Conservation (phyloP, 2,113 vertebrate species). For the Mellivora capensis region DNA sequence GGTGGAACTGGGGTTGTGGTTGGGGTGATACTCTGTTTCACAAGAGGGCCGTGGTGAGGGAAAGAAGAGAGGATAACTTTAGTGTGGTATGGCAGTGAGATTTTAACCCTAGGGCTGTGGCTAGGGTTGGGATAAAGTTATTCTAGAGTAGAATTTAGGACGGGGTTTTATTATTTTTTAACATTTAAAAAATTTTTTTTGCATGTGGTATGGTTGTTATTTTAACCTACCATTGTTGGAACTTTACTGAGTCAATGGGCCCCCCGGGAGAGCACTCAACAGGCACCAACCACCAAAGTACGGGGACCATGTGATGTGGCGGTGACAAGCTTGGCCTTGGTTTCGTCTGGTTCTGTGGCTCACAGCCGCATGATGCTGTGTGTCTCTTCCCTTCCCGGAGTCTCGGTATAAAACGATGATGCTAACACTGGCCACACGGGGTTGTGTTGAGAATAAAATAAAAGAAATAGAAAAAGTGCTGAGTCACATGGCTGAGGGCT, state of each 20-base stretch:
- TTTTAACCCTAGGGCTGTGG: constrained; percentile 16
- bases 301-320: accelerated
- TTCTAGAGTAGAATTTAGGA: background rate
- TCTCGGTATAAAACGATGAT: background rate
- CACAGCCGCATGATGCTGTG: background rate
- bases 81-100: background rate
- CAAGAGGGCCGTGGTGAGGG: background rate
- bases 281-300: too few species aligned
- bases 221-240: background rate
- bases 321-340: background rate
- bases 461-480: background rate
- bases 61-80: background rate
- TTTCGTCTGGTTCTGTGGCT: background rate
- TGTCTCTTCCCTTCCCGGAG: background rate
- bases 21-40: background rate
- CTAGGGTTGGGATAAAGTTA: background rate
- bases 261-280: background rate
- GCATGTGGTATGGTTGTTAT: background rate
- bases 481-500: background rate
- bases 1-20: background rate
- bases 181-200: background rate
- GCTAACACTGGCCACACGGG: background rate
- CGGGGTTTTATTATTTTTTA: background rate
- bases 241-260: background rate
- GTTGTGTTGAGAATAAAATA: background rate